Evolutionary conservation across 2,888 invertebrate genomes (phyloP), one percentile per base, ranked within the genome.

Genomic region (Octonoba sinensis): DNA sequence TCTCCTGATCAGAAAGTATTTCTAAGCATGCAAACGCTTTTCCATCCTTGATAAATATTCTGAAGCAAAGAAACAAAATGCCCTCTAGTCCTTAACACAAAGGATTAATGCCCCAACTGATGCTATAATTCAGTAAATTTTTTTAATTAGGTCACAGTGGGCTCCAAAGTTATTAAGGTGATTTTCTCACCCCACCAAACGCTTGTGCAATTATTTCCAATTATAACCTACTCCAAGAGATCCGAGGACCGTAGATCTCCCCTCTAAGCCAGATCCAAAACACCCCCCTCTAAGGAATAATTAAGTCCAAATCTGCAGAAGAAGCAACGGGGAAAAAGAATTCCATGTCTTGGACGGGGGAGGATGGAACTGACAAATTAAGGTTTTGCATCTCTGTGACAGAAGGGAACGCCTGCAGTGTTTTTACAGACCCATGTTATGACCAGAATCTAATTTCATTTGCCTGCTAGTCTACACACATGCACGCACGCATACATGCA

Each of bases 391-490:
- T 82, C 73, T 70, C 70, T 65, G 65, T 75, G 73, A 74, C 81
- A 82, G 81, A 65, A 64, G 65, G 64, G 67, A 78, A 82, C 75
- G 81, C 81, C 81, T 82, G 70, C 70, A 75, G 81, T 82, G 74
- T 82, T 75, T 82, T 82, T 82, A 82, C 74, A 82, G 73, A 56
- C 77, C 62, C 74, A 59, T 82, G 81, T 75, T 82, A 82, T 82
- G 81, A 82, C 74, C 74, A 70, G 74, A 70, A 75, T 82, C 74
- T 82, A 82, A 82, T 82, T 82, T 82, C 81, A 82, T 82, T 82
- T 82, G 75, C 81, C 74, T 70, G 64, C 69, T 49, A 46, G 49
- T 73, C 69, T 67, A 81, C 60, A 66, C 60, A 76, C 20, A 73
- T 15, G 20, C 64, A 64, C 64, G 46, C 20, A 47, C 64, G 2